A percentile compares a stretch with the other conserved stretches of the same genome.
These are phyloP conservation scores for Drosophila sucinea DNA, from an alignment of 1,140 invertebrate species.

Conservation along the genomic window DNA sequence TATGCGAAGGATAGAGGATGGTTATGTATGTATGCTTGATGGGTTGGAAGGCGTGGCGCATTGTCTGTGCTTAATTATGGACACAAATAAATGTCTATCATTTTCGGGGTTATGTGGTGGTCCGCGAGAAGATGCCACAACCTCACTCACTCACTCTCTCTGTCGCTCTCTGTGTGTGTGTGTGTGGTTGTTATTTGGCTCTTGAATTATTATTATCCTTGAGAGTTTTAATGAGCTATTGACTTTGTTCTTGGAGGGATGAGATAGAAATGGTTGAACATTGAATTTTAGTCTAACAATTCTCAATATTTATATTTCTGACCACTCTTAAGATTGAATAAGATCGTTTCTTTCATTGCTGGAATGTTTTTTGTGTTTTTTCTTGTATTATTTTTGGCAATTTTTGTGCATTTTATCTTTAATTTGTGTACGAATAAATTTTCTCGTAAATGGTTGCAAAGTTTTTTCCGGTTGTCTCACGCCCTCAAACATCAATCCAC, in stretches of 20 bases:
- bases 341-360: too few species aligned
- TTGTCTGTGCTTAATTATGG: slow-evolving; percentile 82
- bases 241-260: slow-evolving; percentile 25
- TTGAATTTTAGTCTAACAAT: neutral
- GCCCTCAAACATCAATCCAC: slow-evolving; percentile 71
- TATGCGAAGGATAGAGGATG: neutral
- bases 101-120: slow-evolving; percentile 58
- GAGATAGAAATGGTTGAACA: neutral
- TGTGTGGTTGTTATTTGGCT: slow-evolving; percentile 10
- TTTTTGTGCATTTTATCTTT: slow-evolving; percentile 16
- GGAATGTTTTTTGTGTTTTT: too few species aligned
- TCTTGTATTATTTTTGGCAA: neutral
- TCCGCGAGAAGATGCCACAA: slow-evolving; percentile 23
- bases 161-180: neutral
- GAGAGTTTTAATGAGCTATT: slow-evolving; percentile 69
- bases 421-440: slow-evolving; percentile 41
- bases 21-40: neutral
- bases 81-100: slow-evolving; percentile 75
- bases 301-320: too few species aligned
- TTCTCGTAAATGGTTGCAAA: slow-evolving; percentile 57
- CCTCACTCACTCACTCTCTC: neutral
- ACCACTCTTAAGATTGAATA: too few species aligned
- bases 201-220: slow-evolving; percentile 46
- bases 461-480: slow-evolving; percentile 44
- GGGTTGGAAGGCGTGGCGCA: slow-evolving; percentile 32